Base-by-base conservation (phyloP, 1,140 invertebrate genomes). In the Meloidogyne chitwoodi region DNA sequence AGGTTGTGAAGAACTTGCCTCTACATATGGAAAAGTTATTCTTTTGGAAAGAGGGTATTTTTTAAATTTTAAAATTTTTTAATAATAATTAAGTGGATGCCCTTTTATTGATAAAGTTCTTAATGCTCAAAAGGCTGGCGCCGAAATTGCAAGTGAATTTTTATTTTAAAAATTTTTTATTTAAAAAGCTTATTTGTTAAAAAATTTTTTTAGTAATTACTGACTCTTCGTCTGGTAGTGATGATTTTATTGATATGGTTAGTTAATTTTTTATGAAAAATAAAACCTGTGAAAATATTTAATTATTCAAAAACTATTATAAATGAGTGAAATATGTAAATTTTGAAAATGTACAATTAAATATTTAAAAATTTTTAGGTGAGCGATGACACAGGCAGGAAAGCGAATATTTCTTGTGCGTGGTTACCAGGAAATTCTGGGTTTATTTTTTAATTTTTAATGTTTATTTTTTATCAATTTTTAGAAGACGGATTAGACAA, bases 101-200 rank as follows among this genome's bases (percentile, higher is more conserved):
- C 81, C 82, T 1, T 83, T 83, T 56, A 73, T 86, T 22, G 82
- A 86, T 22, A 83, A 83, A 76, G 77, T 66, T 14, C 22, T 83
- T 8, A 86, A 83, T 67, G 82, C 78, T 14, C 73, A 83, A 66
- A 56, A 74, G 24, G 84, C 82, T 27, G 82, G 82, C 14, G 82
- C 84, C 26, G 19, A 31, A 29, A 75, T 83, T 26, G 82, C 79
- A 11, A 56, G 48, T 56, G 19, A 56, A 56, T 56, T 56, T 8
- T 44, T 44, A 11, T 12, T 16, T 22, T 56, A 56, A 56, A 56
- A 48, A 38, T 38, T 38, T 38, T 38, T 56, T 56, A n/a, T 6
- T 56, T n/a, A 56, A 22, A 56, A 6, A 56, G 5, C 16, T 48
- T 19, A 5, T 48, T 48, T 0, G n/a, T n/a, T 16, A 4, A n/a